A percentile compares a stretch with the other conserved stretches of the same genome.
Evolutionary conservation across 2,888 invertebrate species (phyloP).

Genomic region (Leuctra nigra): DNA sequence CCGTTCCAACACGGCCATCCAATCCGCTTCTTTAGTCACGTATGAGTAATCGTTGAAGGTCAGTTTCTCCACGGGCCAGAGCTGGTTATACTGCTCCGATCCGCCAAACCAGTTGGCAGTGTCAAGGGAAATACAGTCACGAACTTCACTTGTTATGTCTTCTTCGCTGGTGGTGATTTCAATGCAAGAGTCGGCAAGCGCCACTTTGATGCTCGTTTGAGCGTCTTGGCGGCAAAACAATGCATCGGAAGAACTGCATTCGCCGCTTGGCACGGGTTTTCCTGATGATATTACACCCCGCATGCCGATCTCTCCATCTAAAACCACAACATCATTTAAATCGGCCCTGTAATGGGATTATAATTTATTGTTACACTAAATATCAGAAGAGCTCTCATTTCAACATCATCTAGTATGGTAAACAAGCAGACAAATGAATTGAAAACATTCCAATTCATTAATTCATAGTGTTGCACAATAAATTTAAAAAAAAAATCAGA

Average conservation of each 20-base stretch:
- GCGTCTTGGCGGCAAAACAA: conserved; percentile 8
- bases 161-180: neutral
- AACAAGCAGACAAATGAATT: too few relatives aligned
- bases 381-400: too few relatives aligned
- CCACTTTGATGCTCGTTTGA: neutral
- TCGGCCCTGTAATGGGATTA: too few relatives aligned
- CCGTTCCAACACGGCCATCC: conserved; percentile 53
- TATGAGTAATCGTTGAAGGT: conserved; percentile 50
- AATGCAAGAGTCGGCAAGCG: neutral
- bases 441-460: too few relatives aligned
- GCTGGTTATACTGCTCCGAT: conserved; percentile 52
- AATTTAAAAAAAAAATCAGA: neutral
- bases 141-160: conserved; percentile 19
- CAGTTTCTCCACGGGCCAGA: conserved; percentile 58
- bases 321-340: too few relatives aligned
- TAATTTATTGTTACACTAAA: too few relatives aligned
- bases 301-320: conserved; percentile 5
- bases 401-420: too few relatives aligned
- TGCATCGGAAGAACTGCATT: neutral
- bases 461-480: neutral
- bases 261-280: neutral
- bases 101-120: conserved; percentile 55
- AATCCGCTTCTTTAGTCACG: conserved; percentile 49
- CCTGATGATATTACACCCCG: neutral
- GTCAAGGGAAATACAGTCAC: conserved; percentile 31